Evolutionary conservation across 1,140 invertebrate genomes (phyloP).

Genomic region (Drosophila kikkawai): DNA sequence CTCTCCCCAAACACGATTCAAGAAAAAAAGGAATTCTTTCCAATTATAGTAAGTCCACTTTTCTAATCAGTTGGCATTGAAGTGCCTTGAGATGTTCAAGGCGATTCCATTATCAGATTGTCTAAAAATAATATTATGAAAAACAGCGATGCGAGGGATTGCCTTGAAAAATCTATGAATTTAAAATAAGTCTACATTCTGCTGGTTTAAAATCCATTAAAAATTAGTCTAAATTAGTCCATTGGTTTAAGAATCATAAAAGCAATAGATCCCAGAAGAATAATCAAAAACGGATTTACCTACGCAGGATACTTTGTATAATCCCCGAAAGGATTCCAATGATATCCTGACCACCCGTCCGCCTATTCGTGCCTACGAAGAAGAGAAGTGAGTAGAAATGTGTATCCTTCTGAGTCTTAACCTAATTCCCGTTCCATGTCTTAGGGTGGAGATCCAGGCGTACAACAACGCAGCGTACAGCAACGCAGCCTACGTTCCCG

Average conservation of each 20-base stretch:
- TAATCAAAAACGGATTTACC: background rate
- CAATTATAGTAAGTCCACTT: too few species aligned
- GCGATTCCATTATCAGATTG: slow-evolving; percentile 1
- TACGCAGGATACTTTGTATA: slow-evolving; percentile 72
- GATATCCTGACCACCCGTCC: slow-evolving; percentile 70
- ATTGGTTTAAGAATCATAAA: background rate
- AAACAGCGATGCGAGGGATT: background rate
- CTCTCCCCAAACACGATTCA: background rate
- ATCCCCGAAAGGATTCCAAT: slow-evolving; percentile 78
- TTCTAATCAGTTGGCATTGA: background rate
- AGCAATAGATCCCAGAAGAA: background rate
- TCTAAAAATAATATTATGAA: background rate
- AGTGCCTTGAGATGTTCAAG: too few species aligned
- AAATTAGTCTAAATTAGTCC: background rate
- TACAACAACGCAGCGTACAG: slow-evolving; percentile 68
- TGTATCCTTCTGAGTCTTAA: background rate
- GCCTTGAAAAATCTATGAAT: background rate
- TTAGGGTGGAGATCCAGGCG: slow-evolving; percentile 62
- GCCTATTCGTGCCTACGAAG: slow-evolving; percentile 77
- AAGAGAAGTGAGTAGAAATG: slow-evolving; percentile 56
- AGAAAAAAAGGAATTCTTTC: background rate
- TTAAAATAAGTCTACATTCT: background rate
- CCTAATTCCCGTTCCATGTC: background rate
- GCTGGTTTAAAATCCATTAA: background rate
- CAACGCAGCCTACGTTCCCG: slow-evolving; percentile 67